Base-by-base conservation (phyloP, 1,140 invertebrate genomes). In the Philopotamus ludificatus region DNA sequence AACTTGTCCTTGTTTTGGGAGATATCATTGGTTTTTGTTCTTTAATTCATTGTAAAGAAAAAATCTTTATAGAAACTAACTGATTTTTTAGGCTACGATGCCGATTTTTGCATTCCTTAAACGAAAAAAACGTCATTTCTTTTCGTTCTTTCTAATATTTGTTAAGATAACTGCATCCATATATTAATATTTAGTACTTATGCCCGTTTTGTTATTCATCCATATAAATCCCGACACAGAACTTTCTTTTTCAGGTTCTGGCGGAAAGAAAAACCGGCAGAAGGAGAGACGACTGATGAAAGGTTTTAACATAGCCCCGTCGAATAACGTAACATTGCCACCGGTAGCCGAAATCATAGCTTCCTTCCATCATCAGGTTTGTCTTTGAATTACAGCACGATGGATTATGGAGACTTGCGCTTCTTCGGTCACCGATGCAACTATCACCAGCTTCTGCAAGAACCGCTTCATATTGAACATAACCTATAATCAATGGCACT, bases 251-350 rank as follows among this genome's bases (percentile, higher is more conserved):
- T 76, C 82, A 87, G 92, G 91, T 75, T 87, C 90, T 70, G 92
- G 93, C 66, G 93, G 94, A 26, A 95, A 95, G 79, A 95, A 95
- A 80, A 95, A 94, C 74, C 85, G 93, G 0, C 92, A 95, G 76
- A 94, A 94, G 79, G 93, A 95, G 74, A 84, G 94, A 0, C 85
- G 93, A 0, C 79, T 96, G 22, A 95, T 95, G 92, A 96, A 96
- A 76, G 94, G 94, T 1, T 96, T 96, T 82, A 94, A 96, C 79
- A 92, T 94, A 44, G 89, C 86, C 1, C 87, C 89, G 1, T 82
- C 82, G 10, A 80, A 79, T 8, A 77, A 82, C 22, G 83, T 84
- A 7, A 82, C 83, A 16, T 76, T 91, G 45, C 85, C 88, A 21
- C 88, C 89, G 1, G 88, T 91, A 7, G 87, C 88, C 21, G 90